Conservation (phyloP, 2,797 vertebrate species). For the Siniperca scherzeri region DNA sequence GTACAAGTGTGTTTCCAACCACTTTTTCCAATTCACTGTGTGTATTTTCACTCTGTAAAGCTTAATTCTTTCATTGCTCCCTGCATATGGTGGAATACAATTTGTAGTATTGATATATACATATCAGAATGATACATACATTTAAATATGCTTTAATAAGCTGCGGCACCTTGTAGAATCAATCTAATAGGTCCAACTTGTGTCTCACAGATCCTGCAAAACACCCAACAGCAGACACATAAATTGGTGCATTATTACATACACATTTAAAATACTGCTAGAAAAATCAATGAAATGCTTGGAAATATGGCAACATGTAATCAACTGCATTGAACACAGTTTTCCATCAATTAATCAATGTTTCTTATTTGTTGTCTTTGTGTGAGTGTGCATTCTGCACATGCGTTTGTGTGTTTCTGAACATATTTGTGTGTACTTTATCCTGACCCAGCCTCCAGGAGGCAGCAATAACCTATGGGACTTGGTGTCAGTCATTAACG, state of each 20-base stretch:
- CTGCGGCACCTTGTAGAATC: not conserved
- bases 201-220: not conserved
- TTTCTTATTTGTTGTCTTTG: not conserved
- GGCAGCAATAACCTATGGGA: slow-evolving; percentile 98
- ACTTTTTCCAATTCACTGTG: not conserved
- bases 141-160: not conserved
- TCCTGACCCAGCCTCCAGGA: slow-evolving; percentile 88
- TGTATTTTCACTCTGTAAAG: not conserved
- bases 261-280: not conserved
- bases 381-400: not conserved
- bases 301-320: not conserved
- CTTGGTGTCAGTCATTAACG: slow-evolving; percentile 93
- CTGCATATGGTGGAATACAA: not conserved
- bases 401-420: slow-evolving; percentile 6
- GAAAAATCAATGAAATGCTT: not conserved
- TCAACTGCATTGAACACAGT: not conserved
- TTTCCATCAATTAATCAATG: not conserved
- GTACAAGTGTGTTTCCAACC: not conserved
- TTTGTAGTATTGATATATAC: not conserved
- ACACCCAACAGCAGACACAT: not conserved
- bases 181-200: not conserved
- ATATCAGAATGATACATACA: not conserved
- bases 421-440: not conserved
- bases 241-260: not conserved
- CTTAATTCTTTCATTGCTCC: not conserved